Base-by-base conservation (phyloP, 2,797 vertebrate species). In the Loriculus beryllinus region DNA sequence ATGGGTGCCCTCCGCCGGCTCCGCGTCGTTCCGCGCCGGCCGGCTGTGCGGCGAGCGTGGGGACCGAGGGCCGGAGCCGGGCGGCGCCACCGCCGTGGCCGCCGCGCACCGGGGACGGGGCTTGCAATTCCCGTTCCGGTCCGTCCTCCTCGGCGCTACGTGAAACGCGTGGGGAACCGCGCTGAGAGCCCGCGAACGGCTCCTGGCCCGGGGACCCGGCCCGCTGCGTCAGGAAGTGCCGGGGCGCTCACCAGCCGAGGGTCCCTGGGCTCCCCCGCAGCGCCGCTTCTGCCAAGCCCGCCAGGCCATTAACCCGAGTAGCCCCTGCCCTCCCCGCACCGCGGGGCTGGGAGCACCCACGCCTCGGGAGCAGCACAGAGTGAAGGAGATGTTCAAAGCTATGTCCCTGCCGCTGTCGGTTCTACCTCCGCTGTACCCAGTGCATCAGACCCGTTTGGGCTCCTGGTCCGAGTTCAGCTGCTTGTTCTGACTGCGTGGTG, bases 81-180 rank as follows among this genome's bases (percentile, higher is more conserved):
- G 71, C 18, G 45, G 8, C 31, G 64, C 13, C 33, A 45, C n/a
- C 4, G 40, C 37, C 3, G 43, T 3, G 37, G 23, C 54, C n/a
- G 77, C 69, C 40, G 70, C 47, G 20, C 54, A 72, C 40, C 60
- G 65, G 33, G 51, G 31, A 48, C 29, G 60, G 43, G 57, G 62
- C 29, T 89, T 18, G 72, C 64, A 57, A 39, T 88, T 92, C 92
- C 81, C 89, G 86, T 88, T 93, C 92, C 90, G 84, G 89, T 88
- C 86, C 81, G 72, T 65, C 89, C 86, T 87, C 92, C 64, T 37
- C 69, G 51, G 72, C 86, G 64, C 76, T 69, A 43, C 72, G 39
- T 65, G 83, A 64, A 90, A 35, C 42, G 89, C 76, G 89, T 69
- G 75, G 67, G 76, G 64, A 85, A 87, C 40, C 8, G 59, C 67